Evolutionary conservation across 2,888 invertebrate genomes (phyloP), one percentile per base, ranked within the genome.

Genomic region (Drosophila fulvimacula): DNA sequence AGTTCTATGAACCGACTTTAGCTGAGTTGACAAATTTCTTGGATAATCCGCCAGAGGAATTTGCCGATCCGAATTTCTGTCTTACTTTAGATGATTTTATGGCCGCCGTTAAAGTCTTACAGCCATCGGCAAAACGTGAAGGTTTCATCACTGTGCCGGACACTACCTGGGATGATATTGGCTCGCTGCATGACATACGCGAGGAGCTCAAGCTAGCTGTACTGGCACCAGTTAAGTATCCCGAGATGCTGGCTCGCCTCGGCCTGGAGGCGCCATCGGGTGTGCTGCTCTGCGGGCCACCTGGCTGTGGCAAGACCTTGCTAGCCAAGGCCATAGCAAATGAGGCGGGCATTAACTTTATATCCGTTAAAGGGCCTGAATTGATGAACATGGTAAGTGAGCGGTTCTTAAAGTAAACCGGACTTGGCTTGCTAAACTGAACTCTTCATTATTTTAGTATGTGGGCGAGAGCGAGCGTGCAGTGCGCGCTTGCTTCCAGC

Each of bases 361-460:
- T 99, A 85, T 98, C 98, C 9, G 98, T 99, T 1, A 99, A 99
- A 93, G 99, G 99, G 17, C 99, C 99, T 0, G 99, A 99, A 93
- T 93, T 99, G 59, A 94, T 99, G 64, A 99, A 98, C 91, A 99
- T 99, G 99, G 97, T 97, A 92, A 93, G 91, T 49, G 10, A n/a
- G 17, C 21, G 15, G 34, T 0, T 9, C 21, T 15, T 19, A 15
- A 52, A n/a, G 3, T 10, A 52, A 11, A n/a, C 10, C 11, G n/a
- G 10, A 30, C n/a, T 36, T n/a, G 5, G 5, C n/a, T 3, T 10
- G 10, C 34, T 51, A 34, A 36, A 15, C 1, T 68, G 9, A 7
- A 11, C n/a, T n/a, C 10, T 46, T 10, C 10, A 4, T 34, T 41
- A 1, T 92, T 91, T 0, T 82, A 96, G 97, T 99, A 99, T 93